These are phyloP conservation scores for Berghia stephanieae DNA, from an alignment of 1,140 invertebrate genomes.

Conservation along the genomic window DNA sequence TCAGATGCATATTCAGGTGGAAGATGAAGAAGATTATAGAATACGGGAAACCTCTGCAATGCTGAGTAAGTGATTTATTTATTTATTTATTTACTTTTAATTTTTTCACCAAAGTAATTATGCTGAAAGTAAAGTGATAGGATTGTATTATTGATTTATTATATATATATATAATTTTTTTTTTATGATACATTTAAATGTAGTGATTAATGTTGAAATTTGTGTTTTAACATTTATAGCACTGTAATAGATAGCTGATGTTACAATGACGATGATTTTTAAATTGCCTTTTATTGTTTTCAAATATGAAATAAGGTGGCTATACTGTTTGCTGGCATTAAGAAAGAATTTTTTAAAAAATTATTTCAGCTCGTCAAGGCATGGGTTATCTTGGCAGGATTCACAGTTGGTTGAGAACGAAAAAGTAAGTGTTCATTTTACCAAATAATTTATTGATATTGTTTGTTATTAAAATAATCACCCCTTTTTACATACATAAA, in stretches of 20 bases:
- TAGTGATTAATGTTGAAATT: not conserved
- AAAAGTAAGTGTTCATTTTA: constrained; percentile 43
- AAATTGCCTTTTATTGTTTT: not conserved
- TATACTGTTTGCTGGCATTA: not conserved
- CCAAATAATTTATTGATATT: no score
- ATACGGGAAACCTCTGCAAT: constrained; percentile 48
- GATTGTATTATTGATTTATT: no score
- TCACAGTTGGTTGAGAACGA: constrained; percentile 44
- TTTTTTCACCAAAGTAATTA: no score
- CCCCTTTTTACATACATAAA: no score
- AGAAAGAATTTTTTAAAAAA: not conserved
- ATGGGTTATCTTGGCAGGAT: constrained; percentile 45
- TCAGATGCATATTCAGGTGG: constrained; percentile 47
- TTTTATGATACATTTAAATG: not conserved
- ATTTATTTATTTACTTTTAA: no score
- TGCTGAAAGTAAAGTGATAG: no score
- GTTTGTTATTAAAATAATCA: no score
- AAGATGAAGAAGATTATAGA: constrained; percentile 43
- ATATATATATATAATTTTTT: not conserved
- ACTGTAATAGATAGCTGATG: not conserved
- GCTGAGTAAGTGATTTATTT: constrained; percentile 43
- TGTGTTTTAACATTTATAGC: not conserved
- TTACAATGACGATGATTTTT: not conserved
- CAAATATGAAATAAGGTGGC: not conserved
- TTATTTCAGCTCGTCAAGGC: constrained; percentile 49